Conservation (phyloP, 1,140 invertebrate genomes). For the Microplitis demolitor region DNA sequence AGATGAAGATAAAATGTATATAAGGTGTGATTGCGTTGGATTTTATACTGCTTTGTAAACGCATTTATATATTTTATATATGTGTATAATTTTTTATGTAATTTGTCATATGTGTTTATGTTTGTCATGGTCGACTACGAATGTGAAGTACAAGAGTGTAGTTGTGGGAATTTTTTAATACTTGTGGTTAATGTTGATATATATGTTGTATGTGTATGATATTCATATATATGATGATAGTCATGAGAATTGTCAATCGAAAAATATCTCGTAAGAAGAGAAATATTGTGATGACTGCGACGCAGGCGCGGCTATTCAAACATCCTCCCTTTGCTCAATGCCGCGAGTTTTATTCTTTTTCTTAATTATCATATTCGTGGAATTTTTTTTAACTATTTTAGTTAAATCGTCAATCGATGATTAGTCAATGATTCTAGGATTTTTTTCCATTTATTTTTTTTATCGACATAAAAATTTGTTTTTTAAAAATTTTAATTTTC, state of each 20-base stretch:
- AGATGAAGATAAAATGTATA: conserved; percentile 19
- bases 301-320: conserved; percentile 55
- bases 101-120: not conserved
- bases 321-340: conserved; percentile 48
- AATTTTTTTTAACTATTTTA: not conserved
- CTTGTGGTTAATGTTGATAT: no score
- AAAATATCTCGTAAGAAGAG: conserved; percentile 40
- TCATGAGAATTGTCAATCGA: conserved; percentile 60
- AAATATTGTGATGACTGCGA: conserved; percentile 37
- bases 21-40: not conserved
- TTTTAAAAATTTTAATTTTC: no score
- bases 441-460: no score
- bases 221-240: conserved; percentile 22
- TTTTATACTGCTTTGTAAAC: conserved; percentile 22
- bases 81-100: not conserved
- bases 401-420: not conserved
- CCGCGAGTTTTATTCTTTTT: not conserved
- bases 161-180: not conserved
- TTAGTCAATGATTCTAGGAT: no score
- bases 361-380: not conserved
- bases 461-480: no score
- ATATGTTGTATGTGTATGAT: not conserved
- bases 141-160: not conserved
- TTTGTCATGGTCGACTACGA: not conserved
- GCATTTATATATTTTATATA: not conserved